Percentiles rank a stretch among this genome's conserved stretches.
phyloP scores from a whole-genome alignment of 2,797 vertebrate genomes.

The Spinus pinus region DNA sequence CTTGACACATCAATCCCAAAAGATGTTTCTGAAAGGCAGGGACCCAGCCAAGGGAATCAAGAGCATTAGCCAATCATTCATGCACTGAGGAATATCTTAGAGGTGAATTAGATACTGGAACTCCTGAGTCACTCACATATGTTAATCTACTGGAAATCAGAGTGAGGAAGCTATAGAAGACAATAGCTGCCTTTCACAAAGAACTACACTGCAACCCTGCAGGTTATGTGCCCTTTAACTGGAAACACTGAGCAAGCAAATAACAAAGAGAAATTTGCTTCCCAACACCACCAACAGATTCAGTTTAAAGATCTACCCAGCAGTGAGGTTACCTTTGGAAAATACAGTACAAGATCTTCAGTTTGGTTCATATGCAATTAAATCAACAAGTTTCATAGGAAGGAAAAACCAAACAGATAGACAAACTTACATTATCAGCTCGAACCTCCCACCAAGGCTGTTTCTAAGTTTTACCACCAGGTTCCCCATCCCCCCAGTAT shows the following conservation, averaged over 20 bases:
- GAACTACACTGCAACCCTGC: background rate
- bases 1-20: background rate
- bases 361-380: background rate
- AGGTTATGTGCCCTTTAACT: background rate
- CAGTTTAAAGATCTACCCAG: background rate
- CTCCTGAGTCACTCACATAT: background rate
- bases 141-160: background rate
- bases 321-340: background rate
- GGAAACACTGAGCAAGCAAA: slow-evolving; percentile 8
- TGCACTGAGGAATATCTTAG: background rate
- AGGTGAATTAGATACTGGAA: background rate
- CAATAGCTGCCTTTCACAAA: slow-evolving; percentile 14
- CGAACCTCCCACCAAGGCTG: background rate
- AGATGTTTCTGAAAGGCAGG: background rate
- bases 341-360: background rate
- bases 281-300: background rate
- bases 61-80: background rate
- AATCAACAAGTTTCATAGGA: background rate
- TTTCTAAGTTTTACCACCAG: background rate
- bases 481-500: background rate
- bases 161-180: background rate
- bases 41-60: background rate
- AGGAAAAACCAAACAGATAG: background rate
- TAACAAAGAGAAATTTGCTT: slow-evolving; percentile 8
- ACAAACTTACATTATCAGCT: background rate